These are phyloP conservation scores for Streptopelia turtur DNA, from an alignment of 2,797 vertebrate species.

Conservation along the genomic window DNA sequence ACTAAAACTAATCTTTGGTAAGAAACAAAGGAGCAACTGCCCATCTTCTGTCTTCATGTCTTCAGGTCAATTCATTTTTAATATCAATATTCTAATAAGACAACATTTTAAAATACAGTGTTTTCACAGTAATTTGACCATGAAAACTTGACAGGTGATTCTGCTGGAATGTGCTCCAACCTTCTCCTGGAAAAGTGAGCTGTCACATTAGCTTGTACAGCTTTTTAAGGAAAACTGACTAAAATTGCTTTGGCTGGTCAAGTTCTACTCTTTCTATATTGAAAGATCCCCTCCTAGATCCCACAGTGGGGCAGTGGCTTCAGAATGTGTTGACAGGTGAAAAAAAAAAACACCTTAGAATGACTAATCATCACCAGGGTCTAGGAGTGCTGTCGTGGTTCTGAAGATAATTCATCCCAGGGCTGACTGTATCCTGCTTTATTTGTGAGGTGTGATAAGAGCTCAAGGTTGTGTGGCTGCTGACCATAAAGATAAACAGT, in stretches of 20 bases:
- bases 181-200: neutral
- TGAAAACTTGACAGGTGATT: neutral
- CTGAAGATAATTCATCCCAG: neutral
- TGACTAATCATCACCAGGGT: neutral
- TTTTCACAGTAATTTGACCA: neutral
- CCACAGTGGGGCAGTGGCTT: neutral
- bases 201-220: neutral
- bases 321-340: neutral
- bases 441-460: neutral
- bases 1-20: neutral
- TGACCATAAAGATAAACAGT: neutral
- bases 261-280: neutral
- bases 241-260: neutral
- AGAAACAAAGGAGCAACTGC: neutral
- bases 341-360: fast-evolving
- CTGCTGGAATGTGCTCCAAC: neutral
- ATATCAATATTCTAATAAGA: neutral
- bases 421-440: neutral
- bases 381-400: neutral
- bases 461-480: neutral
- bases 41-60: neutral
- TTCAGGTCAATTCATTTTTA: neutral
- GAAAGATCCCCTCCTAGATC: neutral
- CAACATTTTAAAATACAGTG: neutral
- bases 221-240: neutral